These are phyloP conservation scores for Liposcelis brunnea DNA, from an alignment of 2,888 invertebrate genomes.

Conservation along the genomic window DNA sequence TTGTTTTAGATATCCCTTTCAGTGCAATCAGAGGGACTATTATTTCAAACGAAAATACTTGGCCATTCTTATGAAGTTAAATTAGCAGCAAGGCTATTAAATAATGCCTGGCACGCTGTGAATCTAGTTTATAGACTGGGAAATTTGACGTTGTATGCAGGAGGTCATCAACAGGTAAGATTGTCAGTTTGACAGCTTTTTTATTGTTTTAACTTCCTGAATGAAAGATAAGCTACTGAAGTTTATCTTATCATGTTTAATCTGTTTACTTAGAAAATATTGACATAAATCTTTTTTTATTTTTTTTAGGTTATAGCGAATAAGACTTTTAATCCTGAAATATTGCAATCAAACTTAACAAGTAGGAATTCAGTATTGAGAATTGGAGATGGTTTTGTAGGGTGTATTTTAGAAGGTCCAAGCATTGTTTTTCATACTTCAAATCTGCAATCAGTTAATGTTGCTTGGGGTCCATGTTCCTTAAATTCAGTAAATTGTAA, in stretches of 20 bases:
- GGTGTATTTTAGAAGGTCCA: conserved; percentile 75
- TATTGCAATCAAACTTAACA: conserved; percentile 41
- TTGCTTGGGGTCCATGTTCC: conserved; percentile 59
- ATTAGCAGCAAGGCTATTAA: conserved; percentile 47
- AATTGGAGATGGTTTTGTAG: conserved; percentile 64
- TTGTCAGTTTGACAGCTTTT: too few species aligned
- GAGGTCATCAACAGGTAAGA: conserved; percentile 37
- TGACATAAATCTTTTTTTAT: too few species aligned
- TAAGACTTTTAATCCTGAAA: conserved; percentile 56
- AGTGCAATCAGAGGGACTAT: conserved; percentile 30
- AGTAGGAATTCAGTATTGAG: conserved; percentile 40
- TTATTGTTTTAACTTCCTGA: conserved; percentile 65
- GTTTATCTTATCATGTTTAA: neutral
- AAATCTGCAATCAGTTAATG: conserved; percentile 45
- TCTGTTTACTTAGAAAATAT: conserved; percentile 2
- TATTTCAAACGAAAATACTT: conserved; percentile 23
- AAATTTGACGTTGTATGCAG: conserved; percentile 35
- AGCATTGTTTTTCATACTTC: conserved; percentile 54
- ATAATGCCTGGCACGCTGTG: conserved; percentile 69
- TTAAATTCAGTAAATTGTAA: conserved; percentile 53
- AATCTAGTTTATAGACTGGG: conserved; percentile 44
- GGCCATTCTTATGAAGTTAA: conserved; percentile 37
- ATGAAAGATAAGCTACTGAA: conserved; percentile 23
- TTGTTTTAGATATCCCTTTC: conserved; percentile 18
- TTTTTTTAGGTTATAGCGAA: conserved; percentile 50